phyloP scores from a whole-genome alignment of 2,113 vertebrate genomes.

The Heptranchias perlo region DNA sequence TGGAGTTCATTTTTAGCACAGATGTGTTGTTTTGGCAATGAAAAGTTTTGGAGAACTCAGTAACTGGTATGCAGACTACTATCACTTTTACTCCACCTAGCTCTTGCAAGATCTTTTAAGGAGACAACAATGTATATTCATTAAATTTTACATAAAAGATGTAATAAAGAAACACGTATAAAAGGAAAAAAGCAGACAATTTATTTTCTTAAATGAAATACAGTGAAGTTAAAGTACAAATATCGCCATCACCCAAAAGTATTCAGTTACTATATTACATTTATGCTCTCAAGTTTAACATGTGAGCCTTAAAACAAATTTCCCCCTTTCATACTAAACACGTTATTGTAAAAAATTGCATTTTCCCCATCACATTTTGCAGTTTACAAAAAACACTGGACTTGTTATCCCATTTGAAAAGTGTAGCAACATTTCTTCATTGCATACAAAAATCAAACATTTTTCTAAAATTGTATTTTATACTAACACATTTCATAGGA shows the following conservation, averaged over 20 bases:
- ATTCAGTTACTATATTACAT: neutral
- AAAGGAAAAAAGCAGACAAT: neutral
- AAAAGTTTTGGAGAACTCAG: neutral
- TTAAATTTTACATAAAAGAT: neutral
- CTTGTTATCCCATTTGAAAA: neutral
- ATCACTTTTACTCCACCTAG: neutral
- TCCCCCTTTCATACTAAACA: neutral
- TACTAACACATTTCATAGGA: neutral
- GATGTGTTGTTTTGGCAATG: neutral
- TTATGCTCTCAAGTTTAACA: neutral
- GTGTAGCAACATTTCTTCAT: no score
- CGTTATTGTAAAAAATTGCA: neutral
- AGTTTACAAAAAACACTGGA: neutral
- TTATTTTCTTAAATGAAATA: slow-evolving; percentile 15
- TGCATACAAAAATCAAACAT: neutral
- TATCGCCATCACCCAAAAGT: neutral
- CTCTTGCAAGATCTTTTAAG: neutral
- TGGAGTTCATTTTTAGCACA: neutral
- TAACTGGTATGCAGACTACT: neutral
- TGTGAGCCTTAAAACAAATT: neutral
- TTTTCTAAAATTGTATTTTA: neutral
- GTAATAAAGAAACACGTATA: neutral
- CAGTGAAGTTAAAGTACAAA: neutral
- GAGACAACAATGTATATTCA: neutral
- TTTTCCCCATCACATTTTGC: neutral